A percentile compares a stretch with the other conserved stretches of the same genome.
phyloP scores from a whole-genome alignment of 37 sponge, comb jelly and placozoan genomes.

The Hormiphora californensis region DNA sequence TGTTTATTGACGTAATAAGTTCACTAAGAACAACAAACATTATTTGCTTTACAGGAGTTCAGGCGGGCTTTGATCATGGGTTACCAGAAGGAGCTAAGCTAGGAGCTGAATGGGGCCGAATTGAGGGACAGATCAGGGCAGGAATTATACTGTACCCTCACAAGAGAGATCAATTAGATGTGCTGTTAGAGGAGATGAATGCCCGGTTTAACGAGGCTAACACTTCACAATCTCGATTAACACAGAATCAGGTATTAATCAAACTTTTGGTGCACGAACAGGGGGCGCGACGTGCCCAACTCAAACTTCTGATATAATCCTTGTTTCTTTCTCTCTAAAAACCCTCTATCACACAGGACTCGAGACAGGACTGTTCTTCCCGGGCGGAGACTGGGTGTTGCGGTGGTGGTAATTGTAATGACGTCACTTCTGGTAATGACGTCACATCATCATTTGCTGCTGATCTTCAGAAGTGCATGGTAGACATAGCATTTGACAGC shows the following conservation, averaged over 20 bases:
- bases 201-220: not conserved
- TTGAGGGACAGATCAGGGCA: slow-evolving; percentile 3
- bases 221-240: too few relatives aligned
- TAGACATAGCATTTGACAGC: too few relatives aligned
- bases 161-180: not conserved
- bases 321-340: not conserved
- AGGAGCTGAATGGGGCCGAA: not conserved
- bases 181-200: slow-evolving; percentile 28
- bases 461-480: too few relatives aligned
- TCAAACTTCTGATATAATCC: not conserved
- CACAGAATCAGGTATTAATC: too few relatives aligned
- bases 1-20: not conserved
- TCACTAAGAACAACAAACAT: not conserved
- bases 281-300: not conserved
- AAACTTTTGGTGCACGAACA: not conserved
- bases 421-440: too few relatives aligned
- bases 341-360: too few relatives aligned
- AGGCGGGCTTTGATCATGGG: not conserved
- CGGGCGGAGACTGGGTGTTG: slow-evolving; percentile 3
- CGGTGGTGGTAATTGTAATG: not conserved
- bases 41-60: not conserved
- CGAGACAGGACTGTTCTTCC: too few relatives aligned
- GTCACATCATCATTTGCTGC: too few relatives aligned
- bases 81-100: not conserved
- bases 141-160: not conserved